Conservation (phyloP, 2,113 vertebrate genomes). For the Rallus limicola region DNA sequence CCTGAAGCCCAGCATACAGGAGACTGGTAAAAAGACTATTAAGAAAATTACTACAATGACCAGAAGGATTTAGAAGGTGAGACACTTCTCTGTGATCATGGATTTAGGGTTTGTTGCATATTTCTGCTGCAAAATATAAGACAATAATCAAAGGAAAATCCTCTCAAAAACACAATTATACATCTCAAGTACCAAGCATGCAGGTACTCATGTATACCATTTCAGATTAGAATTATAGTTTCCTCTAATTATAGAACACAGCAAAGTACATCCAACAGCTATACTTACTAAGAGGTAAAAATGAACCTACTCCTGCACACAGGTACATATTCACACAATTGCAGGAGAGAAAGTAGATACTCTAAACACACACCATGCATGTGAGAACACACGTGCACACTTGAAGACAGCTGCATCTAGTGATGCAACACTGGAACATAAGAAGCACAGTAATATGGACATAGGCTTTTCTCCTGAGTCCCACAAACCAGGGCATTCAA, state of each 20-base stretch:
- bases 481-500: background rate
- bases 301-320: background rate
- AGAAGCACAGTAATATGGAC: background rate
- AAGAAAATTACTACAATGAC: background rate
- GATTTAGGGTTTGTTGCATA: background rate
- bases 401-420: background rate
- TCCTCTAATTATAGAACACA: background rate
- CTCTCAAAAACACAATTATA: background rate
- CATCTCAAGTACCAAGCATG: background rate
- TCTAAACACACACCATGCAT: background rate
- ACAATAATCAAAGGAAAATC: background rate
- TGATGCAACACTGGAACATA: background rate
- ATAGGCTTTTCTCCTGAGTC: background rate
- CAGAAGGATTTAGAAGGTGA: background rate
- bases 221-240: background rate
- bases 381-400: rapidly evolving
- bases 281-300: background rate
- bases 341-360: background rate
- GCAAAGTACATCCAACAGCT: background rate
- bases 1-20: background rate
- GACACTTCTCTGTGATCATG: background rate
- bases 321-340: background rate
- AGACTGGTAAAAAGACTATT: background rate
- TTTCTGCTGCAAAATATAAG: background rate
- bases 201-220: background rate